These are phyloP conservation scores for Lates calcarifer DNA, from an alignment of 2,113 vertebrate species.

Conservation along the genomic window DNA sequence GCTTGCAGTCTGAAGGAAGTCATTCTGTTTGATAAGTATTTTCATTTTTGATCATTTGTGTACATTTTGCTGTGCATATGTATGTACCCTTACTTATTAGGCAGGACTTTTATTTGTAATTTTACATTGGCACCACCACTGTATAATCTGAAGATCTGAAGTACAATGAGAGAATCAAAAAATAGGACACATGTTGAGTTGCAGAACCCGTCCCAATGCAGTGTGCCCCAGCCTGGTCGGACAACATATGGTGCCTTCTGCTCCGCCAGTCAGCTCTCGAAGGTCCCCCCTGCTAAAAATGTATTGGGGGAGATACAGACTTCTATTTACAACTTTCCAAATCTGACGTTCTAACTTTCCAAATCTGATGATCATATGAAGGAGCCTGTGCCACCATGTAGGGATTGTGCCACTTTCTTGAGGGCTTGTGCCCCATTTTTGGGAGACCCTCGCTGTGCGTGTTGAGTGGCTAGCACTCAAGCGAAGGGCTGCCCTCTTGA, in stretches of 20 bases:
- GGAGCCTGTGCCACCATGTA: constrained; percentile 13
- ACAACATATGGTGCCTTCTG: constrained; percentile 64
- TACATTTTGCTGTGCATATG: no score
- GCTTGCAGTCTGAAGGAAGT: no score
- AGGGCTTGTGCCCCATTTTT: constrained; percentile 51
- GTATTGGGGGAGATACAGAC: constrained; percentile 36
- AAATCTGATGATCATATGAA: constrained; percentile 44
- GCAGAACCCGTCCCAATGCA: constrained; percentile 33
- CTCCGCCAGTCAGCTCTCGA: constrained; percentile 59
- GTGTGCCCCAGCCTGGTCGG: constrained; percentile 31
- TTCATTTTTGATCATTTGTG: no score
- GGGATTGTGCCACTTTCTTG: constrained; percentile 52
- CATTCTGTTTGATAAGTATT: no score
- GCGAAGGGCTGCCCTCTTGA: not conserved
- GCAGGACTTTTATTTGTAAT: no score
- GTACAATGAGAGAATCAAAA: constrained; percentile 57
- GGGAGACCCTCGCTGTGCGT: not conserved
- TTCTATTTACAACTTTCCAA: constrained; percentile 60
- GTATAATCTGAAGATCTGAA: constrained; percentile 4
- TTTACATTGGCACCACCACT: no score
- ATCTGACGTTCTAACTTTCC: constrained; percentile 43
- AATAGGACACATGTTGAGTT: constrained; percentile 60
- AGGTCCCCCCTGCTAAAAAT: constrained; percentile 64
- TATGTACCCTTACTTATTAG: no score
- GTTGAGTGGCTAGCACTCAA: not conserved